Evolutionary conservation across 2,888 invertebrate genomes (phyloP), one percentile per base, ranked within the genome.

Genomic region (Aplocera efformata): DNA sequence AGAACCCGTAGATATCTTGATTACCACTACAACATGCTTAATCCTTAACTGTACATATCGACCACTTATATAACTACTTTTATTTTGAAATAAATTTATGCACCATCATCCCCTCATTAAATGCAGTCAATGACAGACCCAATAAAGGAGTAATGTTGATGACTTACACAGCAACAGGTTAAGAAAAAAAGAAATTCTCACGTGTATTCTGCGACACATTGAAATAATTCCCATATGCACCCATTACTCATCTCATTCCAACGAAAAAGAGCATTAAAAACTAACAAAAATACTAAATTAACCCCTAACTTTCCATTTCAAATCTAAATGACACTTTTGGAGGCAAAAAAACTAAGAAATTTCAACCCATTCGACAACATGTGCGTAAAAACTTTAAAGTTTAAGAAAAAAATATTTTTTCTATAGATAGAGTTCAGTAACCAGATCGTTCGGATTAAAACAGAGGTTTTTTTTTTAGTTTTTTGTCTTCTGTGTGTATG

Each of bases 331-430:
- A 76, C 81, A 77, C 72, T 77, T 82, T 68, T 45, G 45, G 30
- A 34, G 26, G 23, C 45, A 48, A 53, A 58, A 57, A 47, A 56
- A 59, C 53, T 9, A 10, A 44, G 53, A 58, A 55, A 60, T 56
- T 55, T 77, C 79, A 85, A 86, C 85, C 85, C 85, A 83, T 83
- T 85, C 82, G 69, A 73, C 70, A 70, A 74, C 70, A 70, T 67
- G 63, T 70, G 69, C 40, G 57, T 50, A 53, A 57, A 56, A 61
- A 17, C 13, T 17, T 17, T 3, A 67, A 67, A 55, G 48, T 42
- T 22, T 26, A 30, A 47, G 28, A 29, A 48, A 42, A 71, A 69
- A 70, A 63, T 50, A 42, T 70, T 74, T 79, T 75, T 68, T 58
- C 47, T 50, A 27, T 27, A 31, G 46, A 46, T 50, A 54, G 67